phyloP scores from a whole-genome alignment of 2,113 vertebrate genomes.

The Philantomba maxwellii region DNA sequence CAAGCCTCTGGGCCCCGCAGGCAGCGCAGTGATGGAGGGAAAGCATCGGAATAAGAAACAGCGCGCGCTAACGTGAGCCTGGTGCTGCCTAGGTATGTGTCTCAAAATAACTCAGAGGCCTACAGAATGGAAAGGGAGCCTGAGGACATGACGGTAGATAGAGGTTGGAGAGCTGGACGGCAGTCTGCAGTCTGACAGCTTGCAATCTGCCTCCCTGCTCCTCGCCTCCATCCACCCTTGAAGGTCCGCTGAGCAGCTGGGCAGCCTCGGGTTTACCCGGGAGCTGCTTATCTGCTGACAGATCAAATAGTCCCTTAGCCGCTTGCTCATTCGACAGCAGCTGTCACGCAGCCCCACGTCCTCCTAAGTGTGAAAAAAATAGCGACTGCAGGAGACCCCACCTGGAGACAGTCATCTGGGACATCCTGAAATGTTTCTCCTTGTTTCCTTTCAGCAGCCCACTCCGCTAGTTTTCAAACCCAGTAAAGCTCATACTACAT shows the following conservation, averaged over 20 bases:
- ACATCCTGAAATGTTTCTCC: rapidly evolving
- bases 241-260: background rate
- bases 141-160: rapidly evolving
- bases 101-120: background rate
- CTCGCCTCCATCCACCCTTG: rapidly evolving
- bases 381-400: rapidly evolving
- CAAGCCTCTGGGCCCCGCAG: background rate
- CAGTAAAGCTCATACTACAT: rapidly evolving
- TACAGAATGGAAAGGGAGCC: rapidly evolving
- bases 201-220: no score
- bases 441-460: rapidly evolving
- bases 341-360: rapidly evolving
- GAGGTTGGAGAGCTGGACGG: rapidly evolving
- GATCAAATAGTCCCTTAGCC: background rate
- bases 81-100: background rate
- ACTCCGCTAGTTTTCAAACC: background rate
- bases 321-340: background rate
- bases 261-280: background rate
- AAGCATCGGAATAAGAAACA: rapidly evolving
- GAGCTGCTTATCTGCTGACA: background rate
- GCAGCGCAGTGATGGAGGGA: background rate
- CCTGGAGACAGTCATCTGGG: rapidly evolving
- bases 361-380: background rate
- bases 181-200: background rate
- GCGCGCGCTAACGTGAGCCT: background rate